Evolutionary conservation across 2,113 vertebrate species (phyloP), one percentile per base, ranked within the genome.

Genomic region (Stercorarius parasiticus): DNA sequence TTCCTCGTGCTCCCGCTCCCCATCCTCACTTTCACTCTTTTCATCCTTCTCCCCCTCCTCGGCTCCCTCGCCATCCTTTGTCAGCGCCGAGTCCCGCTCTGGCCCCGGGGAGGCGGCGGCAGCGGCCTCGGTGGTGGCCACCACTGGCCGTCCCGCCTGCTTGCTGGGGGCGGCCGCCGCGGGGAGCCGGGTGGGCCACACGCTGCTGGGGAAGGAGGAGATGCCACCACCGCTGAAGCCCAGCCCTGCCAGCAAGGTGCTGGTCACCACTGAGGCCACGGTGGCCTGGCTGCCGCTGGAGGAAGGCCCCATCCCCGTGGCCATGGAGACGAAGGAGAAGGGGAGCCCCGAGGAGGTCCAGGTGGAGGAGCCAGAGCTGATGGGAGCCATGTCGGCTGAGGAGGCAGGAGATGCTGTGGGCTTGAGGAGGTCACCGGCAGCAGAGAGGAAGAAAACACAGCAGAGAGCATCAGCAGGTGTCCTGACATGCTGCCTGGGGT

Each of bases 321-420:
- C 99, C 99, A 99, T 99, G 71, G 99, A 99, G 62, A 99, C 99
- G 3, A 99, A 99, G 30, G 99, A 99, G 98, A 99, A 99, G 42
- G 99, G 99, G 85, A 99, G 99, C 80, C 99, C 99, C 0, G 99
- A 99, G 82, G 99, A 99, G 10, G 99, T 99, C 99, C 99, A 99
- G 38, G 99, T 99, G 43, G 99, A 99, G 40, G 99, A 99, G 45
- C 99, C 99, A 0, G 99, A 99, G 95, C 99, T 99, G 98, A 99
- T 99, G 92, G 99, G 99, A 81, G 99, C 99, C 99, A 99, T 99
- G 98, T 99, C 99, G 0, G 99, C 99, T 1, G 99, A 99, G 66
- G 99, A 99, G 82, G 99, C 99, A 43, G 99, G 99, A 96, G 99
- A 99, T 16, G 98, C 98, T 5, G 99, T 99, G 40, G 99, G 99